Conservation (phyloP, 1,140 invertebrate genomes). For the Battus philenor region DNA sequence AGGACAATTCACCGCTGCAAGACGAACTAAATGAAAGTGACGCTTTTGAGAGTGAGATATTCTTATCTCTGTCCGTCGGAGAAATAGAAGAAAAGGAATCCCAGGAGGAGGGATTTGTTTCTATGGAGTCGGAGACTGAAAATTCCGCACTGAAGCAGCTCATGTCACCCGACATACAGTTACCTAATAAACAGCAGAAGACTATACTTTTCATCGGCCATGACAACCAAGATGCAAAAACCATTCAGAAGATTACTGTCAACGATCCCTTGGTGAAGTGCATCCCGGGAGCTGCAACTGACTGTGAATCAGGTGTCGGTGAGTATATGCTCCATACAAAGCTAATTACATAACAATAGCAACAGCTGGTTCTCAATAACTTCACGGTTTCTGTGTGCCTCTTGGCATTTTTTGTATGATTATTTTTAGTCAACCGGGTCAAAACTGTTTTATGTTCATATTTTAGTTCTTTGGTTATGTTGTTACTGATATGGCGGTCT, state of each 20-base stretch:
- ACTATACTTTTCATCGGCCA: conserved; percentile 55
- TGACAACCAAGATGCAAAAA: conserved; percentile 48
- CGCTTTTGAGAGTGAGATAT: conserved; percentile 46
- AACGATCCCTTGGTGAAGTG: conserved; percentile 49
- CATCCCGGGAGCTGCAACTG: conserved; percentile 19
- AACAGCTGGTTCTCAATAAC: too few species aligned
- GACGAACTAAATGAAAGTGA: conserved; percentile 39
- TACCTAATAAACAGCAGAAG: conserved; percentile 45
- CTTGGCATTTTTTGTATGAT: too few species aligned
- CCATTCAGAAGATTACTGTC: conserved; percentile 57
- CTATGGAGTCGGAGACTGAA: conserved; percentile 35
- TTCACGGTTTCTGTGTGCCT: too few species aligned
- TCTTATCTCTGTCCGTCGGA: conserved; percentile 40
- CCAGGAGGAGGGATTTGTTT: conserved; percentile 34
- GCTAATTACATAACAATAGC: too few species aligned
- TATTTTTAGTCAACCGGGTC: too few species aligned
- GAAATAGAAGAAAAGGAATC: conserved; percentile 52
- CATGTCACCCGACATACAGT: conserved; percentile 58
- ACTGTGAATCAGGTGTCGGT: conserved; percentile 41
- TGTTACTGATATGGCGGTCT: too few species aligned
- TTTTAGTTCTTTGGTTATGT: too few species aligned
- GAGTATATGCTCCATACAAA: too few species aligned
- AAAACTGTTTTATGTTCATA: too few species aligned
- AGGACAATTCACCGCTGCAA: conserved; percentile 17
- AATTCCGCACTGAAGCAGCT: conserved; percentile 58